Evolutionary conservation across 64 coral and sea anemone genomes (phyloP), one percentile per base, ranked within the genome.

Genomic region (Pocillopora verrucosa): DNA sequence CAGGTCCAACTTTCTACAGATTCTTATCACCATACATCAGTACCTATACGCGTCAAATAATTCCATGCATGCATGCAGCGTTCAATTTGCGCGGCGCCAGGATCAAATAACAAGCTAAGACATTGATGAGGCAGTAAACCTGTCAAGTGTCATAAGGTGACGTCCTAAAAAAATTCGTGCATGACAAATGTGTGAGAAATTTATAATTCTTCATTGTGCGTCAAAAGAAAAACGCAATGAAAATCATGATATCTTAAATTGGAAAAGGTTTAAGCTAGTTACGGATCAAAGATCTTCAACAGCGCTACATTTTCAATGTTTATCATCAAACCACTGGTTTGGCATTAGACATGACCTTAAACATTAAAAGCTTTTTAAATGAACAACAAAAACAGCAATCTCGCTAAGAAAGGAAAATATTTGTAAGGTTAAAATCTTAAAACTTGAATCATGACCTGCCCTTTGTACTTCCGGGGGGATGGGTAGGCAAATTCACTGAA

Each of bases 81-180:
- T 51, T 51, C 41, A 85, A 56, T 56, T 72, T 72, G 64, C 9
- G 62, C 16, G 19, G 65, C 65, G 38, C 61, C 72, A 63, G 65
- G 63, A 85, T 85, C 82, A 72, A 85, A 85, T 85, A 12, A 85
- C 82, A 85, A 36, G 82, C 77, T 60, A 57, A 57, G 24, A 14
- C 22, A 85, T 84, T 19, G 16, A 56, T 16, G 63, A 22, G 19
- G 61, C 65, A 72, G 17, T 77, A 20, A 56, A 77, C 70, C 68
- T 85, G 82, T 72, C 82, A 85, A 65, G 16, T 3, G 13, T 60
- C 13, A 20, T 45, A 11, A n/a, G 67, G 25, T 24, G n/a, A 25
- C 25, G 22, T 70, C 20, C 7, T 51, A 3, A 51, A 7, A 51
- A 51, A 51, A 51, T 51, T 51, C 41, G 41, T 4, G 7, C 41